Conservation (phyloP, 53 echinoderm and acorn worm species). For the Holothuria scabra region DNA sequence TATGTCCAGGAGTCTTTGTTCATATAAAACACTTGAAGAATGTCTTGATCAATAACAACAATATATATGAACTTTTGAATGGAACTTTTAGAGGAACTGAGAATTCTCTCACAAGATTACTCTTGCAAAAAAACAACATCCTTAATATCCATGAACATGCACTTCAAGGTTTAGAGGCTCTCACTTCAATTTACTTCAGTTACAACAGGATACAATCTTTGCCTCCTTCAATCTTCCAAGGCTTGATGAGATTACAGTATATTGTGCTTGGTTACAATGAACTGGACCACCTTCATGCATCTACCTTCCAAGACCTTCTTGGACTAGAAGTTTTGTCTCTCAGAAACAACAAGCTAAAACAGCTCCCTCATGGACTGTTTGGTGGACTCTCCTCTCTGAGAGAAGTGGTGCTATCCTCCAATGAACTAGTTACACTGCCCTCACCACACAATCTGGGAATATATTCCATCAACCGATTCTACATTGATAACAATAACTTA, state of each 20-base stretch:
- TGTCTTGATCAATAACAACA: background rate
- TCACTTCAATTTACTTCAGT: no score
- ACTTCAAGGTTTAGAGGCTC: no score
- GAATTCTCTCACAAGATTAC: background rate
- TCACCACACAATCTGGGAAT: background rate
- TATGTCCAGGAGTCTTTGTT: background rate
- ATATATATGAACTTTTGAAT: background rate
- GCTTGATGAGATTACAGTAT: no score
- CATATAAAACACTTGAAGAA: background rate
- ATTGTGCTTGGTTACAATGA: no score
- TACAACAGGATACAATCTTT: no score
- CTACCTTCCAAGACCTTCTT: no score
- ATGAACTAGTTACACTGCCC: background rate
- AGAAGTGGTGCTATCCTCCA: background rate
- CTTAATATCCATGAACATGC: no score
- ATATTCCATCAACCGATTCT: background rate
- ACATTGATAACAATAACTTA: no score
- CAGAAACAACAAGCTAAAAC: background rate
- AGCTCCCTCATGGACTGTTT: constrained; percentile 10
- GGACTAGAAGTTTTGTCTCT: background rate
- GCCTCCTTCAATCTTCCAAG: no score
- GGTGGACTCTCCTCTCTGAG: constrained; percentile 15
- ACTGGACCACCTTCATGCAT: no score
- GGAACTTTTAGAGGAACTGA: constrained; percentile 10
- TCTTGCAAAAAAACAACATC: background rate